These are phyloP conservation scores for Enoplosus armatus DNA, from an alignment of 2,797 vertebrate genomes.

Conservation along the genomic window DNA sequence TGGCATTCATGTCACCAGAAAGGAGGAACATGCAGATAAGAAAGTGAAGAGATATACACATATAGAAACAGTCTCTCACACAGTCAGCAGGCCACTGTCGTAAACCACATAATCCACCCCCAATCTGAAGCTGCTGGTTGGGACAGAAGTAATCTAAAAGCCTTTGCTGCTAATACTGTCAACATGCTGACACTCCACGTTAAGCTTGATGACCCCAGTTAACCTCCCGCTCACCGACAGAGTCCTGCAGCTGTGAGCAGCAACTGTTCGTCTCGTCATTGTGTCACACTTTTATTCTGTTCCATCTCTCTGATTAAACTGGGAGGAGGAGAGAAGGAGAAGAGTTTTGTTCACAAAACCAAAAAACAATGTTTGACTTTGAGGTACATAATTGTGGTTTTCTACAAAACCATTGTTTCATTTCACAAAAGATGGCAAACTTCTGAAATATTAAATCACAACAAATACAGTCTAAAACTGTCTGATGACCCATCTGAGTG, in stretches of 20 bases:
- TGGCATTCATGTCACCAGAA: no score
- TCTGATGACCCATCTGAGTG: not conserved
- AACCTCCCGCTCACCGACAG: slow-evolving; percentile 8
- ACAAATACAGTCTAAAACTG: not conserved
- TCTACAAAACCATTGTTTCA: no score
- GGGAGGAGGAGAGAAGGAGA: no score
- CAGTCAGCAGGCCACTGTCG: not conserved
- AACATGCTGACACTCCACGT: slow-evolving; percentile 44
- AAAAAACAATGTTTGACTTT: not conserved
- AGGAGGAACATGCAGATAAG: not conserved
- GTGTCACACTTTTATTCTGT: not conserved
- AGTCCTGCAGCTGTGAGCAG: slow-evolving; percentile 7
- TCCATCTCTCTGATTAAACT: not conserved
- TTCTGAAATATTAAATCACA: no score
- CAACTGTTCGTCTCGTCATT: not conserved
- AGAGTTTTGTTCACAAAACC: not conserved
- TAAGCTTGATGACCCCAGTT: slow-evolving; percentile 48
- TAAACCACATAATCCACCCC: slow-evolving; percentile 40
- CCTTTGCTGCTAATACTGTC: slow-evolving; percentile 52
- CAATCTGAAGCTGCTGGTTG: slow-evolving; percentile 45
- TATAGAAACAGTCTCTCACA: not conserved
- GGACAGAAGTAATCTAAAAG: slow-evolving; percentile 59
- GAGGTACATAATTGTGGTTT: not conserved
- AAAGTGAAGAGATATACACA: not conserved
- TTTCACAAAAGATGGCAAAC: no score